phyloP scores from a whole-genome alignment of 2,797 vertebrate species.

The Diplodus puntazzo region DNA sequence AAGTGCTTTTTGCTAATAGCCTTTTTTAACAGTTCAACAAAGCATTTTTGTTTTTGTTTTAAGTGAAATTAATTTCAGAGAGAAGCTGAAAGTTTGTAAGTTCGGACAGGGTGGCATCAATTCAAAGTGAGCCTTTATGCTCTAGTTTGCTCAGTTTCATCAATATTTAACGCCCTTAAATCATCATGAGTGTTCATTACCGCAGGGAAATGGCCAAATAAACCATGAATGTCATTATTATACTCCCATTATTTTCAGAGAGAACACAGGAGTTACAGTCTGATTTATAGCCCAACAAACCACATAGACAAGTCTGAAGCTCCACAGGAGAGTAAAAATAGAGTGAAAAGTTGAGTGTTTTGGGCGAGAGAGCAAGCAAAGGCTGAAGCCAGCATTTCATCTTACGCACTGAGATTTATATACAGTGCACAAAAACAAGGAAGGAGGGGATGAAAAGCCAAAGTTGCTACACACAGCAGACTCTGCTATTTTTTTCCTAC shows the following conservation, averaged over 20 bases:
- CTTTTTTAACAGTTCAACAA: not conserved
- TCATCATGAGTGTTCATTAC: slow-evolving; percentile 28
- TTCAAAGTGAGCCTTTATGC: not conserved
- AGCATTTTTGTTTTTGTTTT: not conserved
- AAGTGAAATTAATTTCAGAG: not conserved
- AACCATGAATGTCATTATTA: slow-evolving; percentile 37
- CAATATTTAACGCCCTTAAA: slow-evolving; percentile 8
- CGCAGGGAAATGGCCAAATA: slow-evolving; percentile 19
- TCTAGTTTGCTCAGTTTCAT: not conserved
- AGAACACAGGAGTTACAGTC: slow-evolving; percentile 37
- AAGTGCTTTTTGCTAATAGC: not conserved
- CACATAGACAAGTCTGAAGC: slow-evolving; percentile 49
- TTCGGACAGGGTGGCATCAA: not conserved
- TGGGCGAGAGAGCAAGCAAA: slow-evolving; percentile 47
- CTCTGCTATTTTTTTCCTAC: not conserved
- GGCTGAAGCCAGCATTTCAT: slow-evolving; percentile 49
- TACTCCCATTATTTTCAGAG: slow-evolving; percentile 47
- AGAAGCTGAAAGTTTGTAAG: not conserved
- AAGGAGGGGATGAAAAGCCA: slow-evolving; percentile 13
- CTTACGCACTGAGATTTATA: slow-evolving; percentile 51
- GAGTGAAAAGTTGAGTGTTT: slow-evolving; percentile 60
- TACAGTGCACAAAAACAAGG: slow-evolving; percentile 44
- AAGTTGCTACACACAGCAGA: slow-evolving; percentile 1
- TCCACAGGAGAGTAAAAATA: slow-evolving; percentile 61
- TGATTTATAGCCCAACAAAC: slow-evolving; percentile 62